Conservation (phyloP, 2,888 invertebrate species). For the Plebejus anna region DNA sequence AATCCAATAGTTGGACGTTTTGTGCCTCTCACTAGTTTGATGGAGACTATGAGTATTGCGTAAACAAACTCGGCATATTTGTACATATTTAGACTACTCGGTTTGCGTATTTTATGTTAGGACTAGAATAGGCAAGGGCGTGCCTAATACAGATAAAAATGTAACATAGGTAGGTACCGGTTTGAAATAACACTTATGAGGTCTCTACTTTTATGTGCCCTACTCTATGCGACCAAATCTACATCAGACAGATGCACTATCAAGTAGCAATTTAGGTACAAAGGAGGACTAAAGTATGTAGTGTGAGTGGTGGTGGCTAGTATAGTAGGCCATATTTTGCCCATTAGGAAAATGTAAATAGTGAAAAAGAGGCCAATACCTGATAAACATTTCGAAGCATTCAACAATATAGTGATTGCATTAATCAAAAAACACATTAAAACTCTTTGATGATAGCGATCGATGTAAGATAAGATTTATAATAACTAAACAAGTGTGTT, state of each 20-base stretch:
- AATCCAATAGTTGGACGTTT: conserved; percentile 30
- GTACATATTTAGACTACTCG: background rate
- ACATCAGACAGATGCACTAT: no score
- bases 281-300: background rate
- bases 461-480: background rate
- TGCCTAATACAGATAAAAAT: no score
- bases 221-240: no score
- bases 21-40: conserved; percentile 12
- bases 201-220: no score
- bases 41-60: background rate
- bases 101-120: conserved; percentile 6
- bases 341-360: background rate
- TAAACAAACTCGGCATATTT: conserved; percentile 16
- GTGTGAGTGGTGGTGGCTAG: background rate
- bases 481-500: conserved; percentile 16
- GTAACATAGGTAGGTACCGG: no score
- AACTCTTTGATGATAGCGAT: conserved; percentile 24
- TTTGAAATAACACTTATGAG: no score
- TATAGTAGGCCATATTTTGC: background rate
- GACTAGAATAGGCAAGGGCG: background rate
- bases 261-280: no score
- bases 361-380: background rate
- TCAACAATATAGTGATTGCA: background rate
- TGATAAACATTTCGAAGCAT: background rate
- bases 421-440: background rate